Conservation (phyloP, 2,113 vertebrate genomes). For the Tenebrosternarchus preto region DNA sequence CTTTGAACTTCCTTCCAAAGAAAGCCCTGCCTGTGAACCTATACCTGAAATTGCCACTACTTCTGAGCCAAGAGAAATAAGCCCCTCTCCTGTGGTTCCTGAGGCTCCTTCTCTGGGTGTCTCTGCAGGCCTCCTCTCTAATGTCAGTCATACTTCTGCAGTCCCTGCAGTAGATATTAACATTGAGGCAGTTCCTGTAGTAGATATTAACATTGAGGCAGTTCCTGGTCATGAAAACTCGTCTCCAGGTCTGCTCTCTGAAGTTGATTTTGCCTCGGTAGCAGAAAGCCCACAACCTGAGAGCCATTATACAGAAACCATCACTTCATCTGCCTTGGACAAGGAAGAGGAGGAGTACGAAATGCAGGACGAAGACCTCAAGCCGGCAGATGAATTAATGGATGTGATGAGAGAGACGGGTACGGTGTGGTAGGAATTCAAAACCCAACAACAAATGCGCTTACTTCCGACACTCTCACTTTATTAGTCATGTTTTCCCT, state of each 20-base stretch:
- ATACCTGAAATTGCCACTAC: not conserved
- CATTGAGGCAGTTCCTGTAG: slow-evolving; percentile 35
- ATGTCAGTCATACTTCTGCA: slow-evolving; percentile 24
- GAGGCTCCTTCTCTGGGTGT: not conserved
- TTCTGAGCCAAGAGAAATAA: slow-evolving; percentile 15
- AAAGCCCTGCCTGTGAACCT: slow-evolving; percentile 1
- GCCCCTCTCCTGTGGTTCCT: not conserved
- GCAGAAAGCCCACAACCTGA: slow-evolving; percentile 56
- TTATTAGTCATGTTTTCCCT: not conserved
- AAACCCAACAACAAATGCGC: not conserved
- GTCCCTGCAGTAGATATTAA: slow-evolving; percentile 43
- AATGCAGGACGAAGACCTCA: slow-evolving; percentile 45
- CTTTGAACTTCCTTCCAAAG: slow-evolving; percentile 1
- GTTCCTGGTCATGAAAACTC: slow-evolving; percentile 18
- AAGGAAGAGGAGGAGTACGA: slow-evolving; percentile 48
- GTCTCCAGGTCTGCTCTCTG: slow-evolving; percentile 16
- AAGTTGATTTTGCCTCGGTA: slow-evolving; percentile 42
- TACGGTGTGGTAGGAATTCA: slow-evolving; percentile 31
- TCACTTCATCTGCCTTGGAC: slow-evolving; percentile 46
- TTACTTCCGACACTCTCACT: not conserved
- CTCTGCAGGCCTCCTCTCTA: slow-evolving; percentile 8
- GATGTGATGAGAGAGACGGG: slow-evolving; percentile 59
- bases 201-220: slow-evolving; percentile 48
- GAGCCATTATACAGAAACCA: slow-evolving; percentile 35
- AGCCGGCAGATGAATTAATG: slow-evolving; percentile 40